A percentile compares a stretch with the other conserved stretches of the same genome.
Conservation (phyloP, 2,888 invertebrate genomes). For the Caenorhabditis panamensis region DNA sequence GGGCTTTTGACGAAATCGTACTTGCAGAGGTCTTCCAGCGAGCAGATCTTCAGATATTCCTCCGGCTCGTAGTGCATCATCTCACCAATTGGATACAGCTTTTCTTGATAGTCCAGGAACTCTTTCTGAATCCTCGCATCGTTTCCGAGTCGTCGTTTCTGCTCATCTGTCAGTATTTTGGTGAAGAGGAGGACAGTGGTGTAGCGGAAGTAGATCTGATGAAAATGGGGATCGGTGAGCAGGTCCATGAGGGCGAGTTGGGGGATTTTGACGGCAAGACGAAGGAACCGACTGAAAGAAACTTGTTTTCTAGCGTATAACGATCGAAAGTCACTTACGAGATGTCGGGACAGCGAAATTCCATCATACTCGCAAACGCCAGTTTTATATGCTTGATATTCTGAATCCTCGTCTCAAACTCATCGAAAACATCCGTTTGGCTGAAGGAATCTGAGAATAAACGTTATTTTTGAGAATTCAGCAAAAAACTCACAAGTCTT, state of each 20-base stretch:
- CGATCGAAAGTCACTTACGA: background rate
- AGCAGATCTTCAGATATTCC: constrained; percentile 14
- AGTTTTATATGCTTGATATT: background rate
- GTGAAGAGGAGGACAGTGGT: constrained; percentile 11
- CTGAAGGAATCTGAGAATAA: too few species aligned
- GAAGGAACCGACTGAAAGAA: background rate
- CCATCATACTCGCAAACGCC: background rate
- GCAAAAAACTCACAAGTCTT: too few species aligned
- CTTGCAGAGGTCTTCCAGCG: background rate
- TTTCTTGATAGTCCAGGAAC: constrained; percentile 9
- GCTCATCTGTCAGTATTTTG: constrained; percentile 5
- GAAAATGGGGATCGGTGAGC: background rate
- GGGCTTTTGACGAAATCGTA: background rate
- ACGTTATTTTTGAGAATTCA: too few species aligned
- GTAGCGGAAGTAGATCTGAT: background rate
- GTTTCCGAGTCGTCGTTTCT: constrained; percentile 16
- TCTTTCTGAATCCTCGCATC: background rate
- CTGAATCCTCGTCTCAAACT: background rate
- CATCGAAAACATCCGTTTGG: background rate
- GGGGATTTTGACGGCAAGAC: constrained; percentile 1
- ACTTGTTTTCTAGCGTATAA: background rate
- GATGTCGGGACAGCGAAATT: background rate
- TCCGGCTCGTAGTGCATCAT: background rate
- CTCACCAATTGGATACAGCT: constrained; percentile 8
- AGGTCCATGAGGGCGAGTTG: background rate